Evolutionary conservation across 2,113 vertebrate species (phyloP).

Genomic region (Xenopus borealis): DNA sequence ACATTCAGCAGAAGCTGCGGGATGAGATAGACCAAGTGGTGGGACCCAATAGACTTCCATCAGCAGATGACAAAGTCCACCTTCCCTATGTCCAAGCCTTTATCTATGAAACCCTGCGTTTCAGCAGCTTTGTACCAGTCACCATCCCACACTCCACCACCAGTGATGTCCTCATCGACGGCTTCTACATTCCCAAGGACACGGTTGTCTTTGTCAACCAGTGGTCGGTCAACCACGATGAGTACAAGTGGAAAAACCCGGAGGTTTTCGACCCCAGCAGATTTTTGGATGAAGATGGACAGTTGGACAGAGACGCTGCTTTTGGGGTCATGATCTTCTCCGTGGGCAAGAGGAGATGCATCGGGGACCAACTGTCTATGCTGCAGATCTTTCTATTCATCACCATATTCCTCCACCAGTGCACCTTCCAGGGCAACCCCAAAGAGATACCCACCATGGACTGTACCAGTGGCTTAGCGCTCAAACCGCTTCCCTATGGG

Average conservation of each 20-base stretch:
- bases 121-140: constrained; percentile 81
- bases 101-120: constrained; percentile 79
- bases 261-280: constrained; percentile 71
- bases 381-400: constrained; percentile 76
- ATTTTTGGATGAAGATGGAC: constrained; percentile 65
- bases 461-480: constrained; percentile 68
- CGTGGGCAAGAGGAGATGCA: constrained; percentile 74
- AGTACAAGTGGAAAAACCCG: constrained; percentile 73
- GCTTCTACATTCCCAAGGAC: constrained; percentile 77
- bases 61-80: constrained; percentile 60
- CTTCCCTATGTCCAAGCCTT: constrained; percentile 77
- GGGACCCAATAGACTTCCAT: constrained; percentile 68
- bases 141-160: constrained; percentile 85
- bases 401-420: constrained; percentile 76
- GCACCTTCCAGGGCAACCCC: constrained; percentile 67
- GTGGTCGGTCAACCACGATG: constrained; percentile 84
- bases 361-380: constrained; percentile 75
- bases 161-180: constrained; percentile 71
- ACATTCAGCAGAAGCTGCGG: constrained; percentile 68
- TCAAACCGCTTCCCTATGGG: constrained; percentile 65
- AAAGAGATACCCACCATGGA: constrained; percentile 60
- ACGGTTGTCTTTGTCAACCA: constrained; percentile 84
- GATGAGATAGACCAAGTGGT: constrained; percentile 74
- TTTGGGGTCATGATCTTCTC: constrained; percentile 79
- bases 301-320: constrained; percentile 64